Evolutionary conservation across 2,888 invertebrate species (phyloP).

Genomic region (Phania funesta): DNA sequence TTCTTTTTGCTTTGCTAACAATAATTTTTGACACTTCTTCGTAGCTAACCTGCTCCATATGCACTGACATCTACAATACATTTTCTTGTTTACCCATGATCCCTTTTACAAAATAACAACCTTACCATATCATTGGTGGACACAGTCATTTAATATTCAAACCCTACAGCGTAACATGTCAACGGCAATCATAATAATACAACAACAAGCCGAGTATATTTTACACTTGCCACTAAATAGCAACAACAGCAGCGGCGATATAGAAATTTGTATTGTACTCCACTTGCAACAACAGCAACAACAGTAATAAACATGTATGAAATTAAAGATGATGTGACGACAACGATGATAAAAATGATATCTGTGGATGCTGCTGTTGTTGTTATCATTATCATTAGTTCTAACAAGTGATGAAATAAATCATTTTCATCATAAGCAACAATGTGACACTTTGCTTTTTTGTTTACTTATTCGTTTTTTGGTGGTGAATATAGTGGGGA

Average conservation of each 20-base stretch:
- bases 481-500: not conserved
- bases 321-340: not conserved
- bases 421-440: constrained; percentile 71
- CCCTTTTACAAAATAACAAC: not conserved
- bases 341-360: constrained; percentile 34
- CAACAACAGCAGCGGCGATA: not conserved
- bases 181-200: constrained; percentile 2
- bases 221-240: constrained; percentile 39
- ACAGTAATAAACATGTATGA: not conserved
- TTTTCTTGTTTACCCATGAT: not conserved
- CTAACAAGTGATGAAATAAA: constrained; percentile 77
- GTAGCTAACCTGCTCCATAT: too few relatives aligned
- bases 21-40: too few relatives aligned
- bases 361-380: constrained; percentile 55
- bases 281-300: constrained; percentile 19
- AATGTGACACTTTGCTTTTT: constrained; percentile 5
- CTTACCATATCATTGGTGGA: not conserved
- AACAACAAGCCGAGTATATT: constrained; percentile 53
- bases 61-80: too few relatives aligned
- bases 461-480: not conserved
- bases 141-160: constrained; percentile 52
- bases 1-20: too few relatives aligned
- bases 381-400: constrained; percentile 66
- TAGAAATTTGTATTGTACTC: constrained; percentile 30
- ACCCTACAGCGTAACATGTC: constrained; percentile 52